A percentile compares a stretch with the other conserved stretches of the same genome.
Conservation (phyloP, 2,113 vertebrate species). For the Varanus salvator region DNA sequence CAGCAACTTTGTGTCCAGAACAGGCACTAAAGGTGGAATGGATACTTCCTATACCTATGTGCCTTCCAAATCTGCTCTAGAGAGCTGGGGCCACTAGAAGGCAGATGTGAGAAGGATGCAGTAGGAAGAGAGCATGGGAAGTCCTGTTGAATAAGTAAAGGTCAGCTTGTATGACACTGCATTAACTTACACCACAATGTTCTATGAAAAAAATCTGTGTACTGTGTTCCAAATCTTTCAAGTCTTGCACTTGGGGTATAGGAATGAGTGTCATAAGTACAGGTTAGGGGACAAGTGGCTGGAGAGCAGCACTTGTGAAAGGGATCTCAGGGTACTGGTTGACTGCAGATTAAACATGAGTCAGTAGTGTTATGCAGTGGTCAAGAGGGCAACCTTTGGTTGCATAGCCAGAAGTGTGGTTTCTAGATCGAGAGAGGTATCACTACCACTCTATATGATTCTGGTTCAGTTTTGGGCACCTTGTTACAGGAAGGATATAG, state of each 20-base stretch:
- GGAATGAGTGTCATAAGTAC: too few relatives aligned
- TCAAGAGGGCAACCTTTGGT: too few relatives aligned
- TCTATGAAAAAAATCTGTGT: background rate
- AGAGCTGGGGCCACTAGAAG: background rate
- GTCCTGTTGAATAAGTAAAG: background rate
- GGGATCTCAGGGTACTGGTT: too few relatives aligned
- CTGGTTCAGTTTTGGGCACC: too few relatives aligned
- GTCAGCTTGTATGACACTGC: background rate
- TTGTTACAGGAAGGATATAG: too few relatives aligned
- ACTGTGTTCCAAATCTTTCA: background rate
- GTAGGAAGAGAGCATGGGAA: background rate
- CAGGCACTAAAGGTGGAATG: background rate
- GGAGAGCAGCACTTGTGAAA: too few relatives aligned
- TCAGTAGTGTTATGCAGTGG: too few relatives aligned
- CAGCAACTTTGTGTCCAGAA: background rate
- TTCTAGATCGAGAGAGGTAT: too few relatives aligned
- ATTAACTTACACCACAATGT: background rate
- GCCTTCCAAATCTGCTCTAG: background rate
- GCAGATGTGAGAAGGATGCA: background rate
- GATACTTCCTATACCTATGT: background rate
- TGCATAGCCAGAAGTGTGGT: too few relatives aligned
- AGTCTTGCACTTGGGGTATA: background rate
- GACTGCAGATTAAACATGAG: too few relatives aligned
- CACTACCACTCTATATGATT: too few relatives aligned
- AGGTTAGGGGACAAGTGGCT: too few relatives aligned